Conservation (phyloP, 2,888 invertebrate genomes). For the Eupithecia tripunctaria region DNA sequence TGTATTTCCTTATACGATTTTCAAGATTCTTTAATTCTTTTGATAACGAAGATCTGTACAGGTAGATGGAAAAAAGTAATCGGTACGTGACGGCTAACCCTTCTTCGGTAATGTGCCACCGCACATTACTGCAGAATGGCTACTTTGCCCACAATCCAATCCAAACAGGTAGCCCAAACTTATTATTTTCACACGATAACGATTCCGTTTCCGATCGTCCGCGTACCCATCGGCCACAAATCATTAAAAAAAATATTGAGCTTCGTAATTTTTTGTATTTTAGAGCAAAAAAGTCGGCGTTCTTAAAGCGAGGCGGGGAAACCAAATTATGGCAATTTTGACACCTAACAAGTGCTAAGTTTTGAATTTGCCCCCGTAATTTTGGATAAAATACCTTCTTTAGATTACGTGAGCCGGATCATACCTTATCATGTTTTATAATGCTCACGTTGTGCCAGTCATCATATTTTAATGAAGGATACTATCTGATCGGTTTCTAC, state of each 20-base stretch:
- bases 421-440: conserved; percentile 75
- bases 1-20: conserved; percentile 2
- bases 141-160: conserved; percentile 11
- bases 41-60: not conserved
- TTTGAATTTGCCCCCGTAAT: conserved; percentile 75
- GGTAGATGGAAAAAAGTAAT: conserved; percentile 4
- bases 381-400: conserved; percentile 51
- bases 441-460: conserved; percentile 72
- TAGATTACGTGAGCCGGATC: conserved; percentile 64
- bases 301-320: conserved; percentile 71
- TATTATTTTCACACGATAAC: conserved; percentile 79
- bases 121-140: conserved; percentile 15
- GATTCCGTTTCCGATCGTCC: conserved; percentile 73
- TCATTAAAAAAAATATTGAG: conserved; percentile 78
- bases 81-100: conserved; percentile 10
- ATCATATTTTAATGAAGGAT: conserved; percentile 75
- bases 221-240: conserved; percentile 78
- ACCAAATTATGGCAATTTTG: conserved; percentile 83
- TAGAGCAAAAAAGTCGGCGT: conserved; percentile 78
- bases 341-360: conserved; percentile 83
- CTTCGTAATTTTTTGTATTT: conserved; percentile 64
- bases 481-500: conserved; percentile 61
- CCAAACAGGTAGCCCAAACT: conserved; percentile 48
- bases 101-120: too few species aligned
- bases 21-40: not conserved